Evolutionary conservation across 2,113 vertebrate species (phyloP).

Genomic region (Syngnathus floridae): DNA sequence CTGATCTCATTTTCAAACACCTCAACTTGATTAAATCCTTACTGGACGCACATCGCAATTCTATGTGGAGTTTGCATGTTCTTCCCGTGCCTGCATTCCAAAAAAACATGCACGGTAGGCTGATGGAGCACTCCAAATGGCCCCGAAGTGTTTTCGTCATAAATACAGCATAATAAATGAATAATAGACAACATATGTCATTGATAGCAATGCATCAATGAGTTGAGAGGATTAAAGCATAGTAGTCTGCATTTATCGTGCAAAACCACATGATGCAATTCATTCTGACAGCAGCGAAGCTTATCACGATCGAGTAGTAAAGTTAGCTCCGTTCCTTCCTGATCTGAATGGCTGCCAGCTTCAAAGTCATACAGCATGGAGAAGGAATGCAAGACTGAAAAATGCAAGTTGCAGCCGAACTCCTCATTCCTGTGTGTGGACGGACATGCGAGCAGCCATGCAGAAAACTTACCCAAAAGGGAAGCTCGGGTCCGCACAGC

Average conservation of each 20-base stretch:
- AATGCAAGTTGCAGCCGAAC: conserved; percentile 6
- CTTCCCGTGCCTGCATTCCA: too few species aligned
- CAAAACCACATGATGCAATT: conserved; percentile 8
- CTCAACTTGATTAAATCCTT: too few species aligned
- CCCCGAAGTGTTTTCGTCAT: too few species aligned
- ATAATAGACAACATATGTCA: background rate
- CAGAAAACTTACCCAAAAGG: conserved; percentile 68
- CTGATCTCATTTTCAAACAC: too few species aligned
- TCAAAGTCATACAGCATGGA: background rate
- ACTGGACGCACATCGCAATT: too few species aligned
- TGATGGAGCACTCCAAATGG: too few species aligned
- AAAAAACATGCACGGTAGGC: too few species aligned
- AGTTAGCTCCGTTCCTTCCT: conserved; percentile 1
- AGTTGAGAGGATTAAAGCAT: background rate
- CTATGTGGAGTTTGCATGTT: too few species aligned
- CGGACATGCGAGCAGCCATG: background rate
- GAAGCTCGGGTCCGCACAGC: conserved; percentile 63
- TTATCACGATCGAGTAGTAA: conserved; percentile 28
- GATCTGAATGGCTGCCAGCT: conserved; percentile 7
- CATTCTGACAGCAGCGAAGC: conserved; percentile 22
- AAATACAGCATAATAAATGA: too few species aligned
- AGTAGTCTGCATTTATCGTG: background rate
- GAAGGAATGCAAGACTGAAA: background rate
- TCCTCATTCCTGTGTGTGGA: conserved; percentile 10
- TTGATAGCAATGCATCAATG: background rate